phyloP scores from a whole-genome alignment of 2,888 invertebrate species.

The Tetramorium bicarinatum region DNA sequence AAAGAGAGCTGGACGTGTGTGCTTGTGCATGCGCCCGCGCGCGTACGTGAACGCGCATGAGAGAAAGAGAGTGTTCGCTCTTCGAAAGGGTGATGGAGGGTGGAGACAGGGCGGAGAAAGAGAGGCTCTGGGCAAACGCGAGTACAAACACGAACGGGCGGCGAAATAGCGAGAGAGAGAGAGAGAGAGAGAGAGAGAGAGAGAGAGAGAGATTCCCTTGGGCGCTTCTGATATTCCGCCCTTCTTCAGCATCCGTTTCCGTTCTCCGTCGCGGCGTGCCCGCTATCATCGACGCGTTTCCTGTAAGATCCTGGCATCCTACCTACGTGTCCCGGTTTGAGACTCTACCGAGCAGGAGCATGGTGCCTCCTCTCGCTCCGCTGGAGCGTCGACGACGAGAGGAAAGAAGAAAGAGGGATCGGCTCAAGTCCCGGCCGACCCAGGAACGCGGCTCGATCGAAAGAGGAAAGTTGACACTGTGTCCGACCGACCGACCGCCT shows the following conservation, averaged over 20 bases:
- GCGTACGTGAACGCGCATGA: neutral
- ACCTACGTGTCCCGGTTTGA: constrained; percentile 36
- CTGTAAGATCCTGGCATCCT: constrained; percentile 31
- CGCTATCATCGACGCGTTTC: constrained; percentile 43
- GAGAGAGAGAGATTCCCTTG: constrained; percentile 1
- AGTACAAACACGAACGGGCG: neutral
- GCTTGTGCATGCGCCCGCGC: too few relatives aligned
- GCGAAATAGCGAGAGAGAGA: constrained; percentile 3
- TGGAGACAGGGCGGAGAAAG: neutral
- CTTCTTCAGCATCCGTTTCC: constrained; percentile 62
- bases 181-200: neutral
- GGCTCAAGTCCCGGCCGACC: constrained; percentile 50
- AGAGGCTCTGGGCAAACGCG: neutral
- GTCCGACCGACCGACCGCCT: constrained; percentile 22
- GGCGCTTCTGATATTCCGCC: constrained; percentile 48
- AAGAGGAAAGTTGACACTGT: constrained; percentile 48
- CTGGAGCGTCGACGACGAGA: neutral
- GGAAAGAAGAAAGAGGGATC: neutral
- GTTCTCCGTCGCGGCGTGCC: constrained; percentile 25
- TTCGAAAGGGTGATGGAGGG: constrained; percentile 36
- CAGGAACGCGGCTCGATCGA: constrained; percentile 49
- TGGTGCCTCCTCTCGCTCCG: constrained; percentile 14
- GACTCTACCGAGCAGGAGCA: constrained; percentile 4
- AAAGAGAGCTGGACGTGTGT: constrained; percentile 17
- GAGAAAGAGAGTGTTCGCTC: constrained; percentile 46